A percentile compares a stretch with the other conserved stretches of the same genome.
These are phyloP conservation scores for Pomacea maculata DNA, from an alignment of 1,140 invertebrate genomes.

Conservation along the genomic window DNA sequence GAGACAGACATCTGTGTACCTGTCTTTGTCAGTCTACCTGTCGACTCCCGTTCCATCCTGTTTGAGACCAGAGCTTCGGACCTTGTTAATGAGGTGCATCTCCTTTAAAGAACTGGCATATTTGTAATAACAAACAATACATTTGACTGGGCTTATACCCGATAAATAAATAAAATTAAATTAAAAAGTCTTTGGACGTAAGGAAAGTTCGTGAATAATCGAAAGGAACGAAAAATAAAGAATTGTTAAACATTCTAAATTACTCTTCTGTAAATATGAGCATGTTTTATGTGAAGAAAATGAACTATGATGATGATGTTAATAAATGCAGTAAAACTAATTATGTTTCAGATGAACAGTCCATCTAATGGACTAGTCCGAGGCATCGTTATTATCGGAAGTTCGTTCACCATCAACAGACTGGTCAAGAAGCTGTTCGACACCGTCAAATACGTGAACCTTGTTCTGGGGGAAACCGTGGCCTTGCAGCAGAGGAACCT, in stretches of 20 bases:
- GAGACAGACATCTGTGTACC: background rate
- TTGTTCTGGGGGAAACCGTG: conserved; percentile 6
- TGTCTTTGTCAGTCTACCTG: background rate
- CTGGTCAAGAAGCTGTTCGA: background rate
- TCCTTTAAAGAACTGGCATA: no score
- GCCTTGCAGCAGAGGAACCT: background rate
- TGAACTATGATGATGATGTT: no score
- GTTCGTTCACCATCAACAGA: background rate
- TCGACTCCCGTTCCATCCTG: background rate
- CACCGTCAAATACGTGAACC: background rate
- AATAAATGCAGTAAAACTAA: no score
- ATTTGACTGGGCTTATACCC: no score
- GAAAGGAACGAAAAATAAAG: no score
- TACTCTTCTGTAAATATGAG: no score
- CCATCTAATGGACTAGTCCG: conserved; percentile 3
- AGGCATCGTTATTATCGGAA: conserved; percentile 3
- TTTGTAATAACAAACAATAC: no score
- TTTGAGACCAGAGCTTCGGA: background rate
- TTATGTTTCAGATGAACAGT: background rate
- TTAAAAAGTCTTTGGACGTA: no score
- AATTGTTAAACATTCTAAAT: no score
- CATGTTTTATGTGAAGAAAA: no score
- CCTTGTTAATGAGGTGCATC: background rate
- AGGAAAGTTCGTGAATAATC: no score
- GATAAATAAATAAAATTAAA: no score